Conservation (phyloP, 1,140 invertebrate species). For the Portunus trituberculatus region DNA sequence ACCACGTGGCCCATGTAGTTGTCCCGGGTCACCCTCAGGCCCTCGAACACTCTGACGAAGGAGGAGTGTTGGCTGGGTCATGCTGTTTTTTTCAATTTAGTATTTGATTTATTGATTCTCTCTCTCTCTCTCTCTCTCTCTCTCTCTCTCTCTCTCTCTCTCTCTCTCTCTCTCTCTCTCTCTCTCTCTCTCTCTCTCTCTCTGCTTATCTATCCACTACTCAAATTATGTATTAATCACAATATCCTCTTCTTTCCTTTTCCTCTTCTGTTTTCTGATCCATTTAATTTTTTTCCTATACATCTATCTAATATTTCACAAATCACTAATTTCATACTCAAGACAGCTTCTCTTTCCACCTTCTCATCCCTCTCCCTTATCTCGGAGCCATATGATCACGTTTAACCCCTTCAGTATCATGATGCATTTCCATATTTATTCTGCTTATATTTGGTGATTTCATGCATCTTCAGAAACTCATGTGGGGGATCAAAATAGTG, state of each 20-base stretch:
- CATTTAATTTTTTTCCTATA: not conserved
- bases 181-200: too few species aligned
- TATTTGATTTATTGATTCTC: not conserved
- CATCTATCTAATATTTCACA: not conserved
- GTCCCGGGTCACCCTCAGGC: conserved; percentile 80
- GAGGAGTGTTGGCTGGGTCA: not conserved
- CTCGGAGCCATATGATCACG: not conserved
- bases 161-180: too few species aligned
- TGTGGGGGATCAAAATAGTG: too few species aligned
- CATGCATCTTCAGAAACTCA: too few species aligned
- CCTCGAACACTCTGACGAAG: conserved; percentile 82
- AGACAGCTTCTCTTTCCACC: not conserved
- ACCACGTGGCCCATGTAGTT: conserved; percentile 86
- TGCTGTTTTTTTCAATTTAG: not conserved
- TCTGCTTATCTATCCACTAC: not conserved
- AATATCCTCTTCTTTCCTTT: not conserved
- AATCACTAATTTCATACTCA: not conserved
- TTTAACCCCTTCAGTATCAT: not conserved
- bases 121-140: too few species aligned
- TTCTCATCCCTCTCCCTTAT: not conserved
- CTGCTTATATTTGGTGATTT: too few species aligned
- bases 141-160: too few species aligned
- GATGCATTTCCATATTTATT: too few species aligned
- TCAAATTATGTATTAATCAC: not conserved
- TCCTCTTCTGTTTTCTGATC: not conserved